Percentiles rank a stretch among this genome's conserved stretches.
Conservation (phyloP, 2,113 vertebrate species). For the Phalacrocorax aristotelis region DNA sequence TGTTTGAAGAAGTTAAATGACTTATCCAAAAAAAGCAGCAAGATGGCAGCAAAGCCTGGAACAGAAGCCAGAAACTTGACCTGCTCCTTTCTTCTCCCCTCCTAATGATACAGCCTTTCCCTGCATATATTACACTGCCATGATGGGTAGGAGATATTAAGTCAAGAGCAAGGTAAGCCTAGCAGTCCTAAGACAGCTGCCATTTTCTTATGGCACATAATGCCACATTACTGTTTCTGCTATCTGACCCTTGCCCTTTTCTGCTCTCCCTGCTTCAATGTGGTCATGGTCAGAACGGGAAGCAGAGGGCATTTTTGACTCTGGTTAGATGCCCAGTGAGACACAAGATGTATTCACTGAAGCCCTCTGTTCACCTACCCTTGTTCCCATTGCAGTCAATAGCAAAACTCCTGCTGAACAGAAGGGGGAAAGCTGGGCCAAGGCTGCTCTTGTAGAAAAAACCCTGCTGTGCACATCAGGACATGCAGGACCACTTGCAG, state of each 20-base stretch:
- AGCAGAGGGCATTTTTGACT: background rate
- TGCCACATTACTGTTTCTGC: background rate
- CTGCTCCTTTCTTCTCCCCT: background rate
- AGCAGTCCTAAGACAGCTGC: background rate
- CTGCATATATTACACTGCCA: background rate
- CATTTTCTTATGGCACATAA: background rate
- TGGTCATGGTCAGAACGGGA: background rate
- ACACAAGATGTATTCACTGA: background rate
- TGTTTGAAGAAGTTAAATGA: background rate
- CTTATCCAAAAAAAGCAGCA: background rate
- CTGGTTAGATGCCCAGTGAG: background rate
- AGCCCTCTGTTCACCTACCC: background rate
- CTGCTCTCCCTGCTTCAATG: background rate
- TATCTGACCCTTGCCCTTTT: background rate
- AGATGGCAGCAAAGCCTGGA: conserved; percentile 25
- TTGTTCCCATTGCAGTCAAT: background rate
- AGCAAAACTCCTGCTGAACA: background rate
- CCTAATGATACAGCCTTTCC: background rate
- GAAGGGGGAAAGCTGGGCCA: background rate
- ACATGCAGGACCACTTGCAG: background rate
- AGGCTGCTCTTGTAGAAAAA: background rate
- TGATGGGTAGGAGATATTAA: background rate
- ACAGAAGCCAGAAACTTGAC: background rate
- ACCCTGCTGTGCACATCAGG: background rate
- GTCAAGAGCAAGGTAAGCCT: background rate